These are phyloP conservation scores for Tricholauxania praeusta DNA, from an alignment of 2,888 invertebrate species.

Conservation along the genomic window DNA sequence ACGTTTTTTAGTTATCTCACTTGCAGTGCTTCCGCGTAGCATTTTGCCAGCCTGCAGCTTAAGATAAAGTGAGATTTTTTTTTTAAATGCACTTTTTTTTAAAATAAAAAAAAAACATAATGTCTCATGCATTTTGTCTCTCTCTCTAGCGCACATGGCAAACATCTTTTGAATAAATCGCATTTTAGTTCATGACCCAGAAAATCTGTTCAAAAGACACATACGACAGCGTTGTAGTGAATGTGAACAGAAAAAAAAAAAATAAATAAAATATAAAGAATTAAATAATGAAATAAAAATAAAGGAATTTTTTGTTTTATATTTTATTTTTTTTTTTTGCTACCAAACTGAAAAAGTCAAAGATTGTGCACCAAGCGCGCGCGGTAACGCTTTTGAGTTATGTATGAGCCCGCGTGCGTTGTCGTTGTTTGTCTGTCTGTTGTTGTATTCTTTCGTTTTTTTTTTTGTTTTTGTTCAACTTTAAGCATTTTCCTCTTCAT, in stretches of 20 bases:
- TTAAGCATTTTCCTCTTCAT: no score
- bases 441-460: background rate
- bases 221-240: no score
- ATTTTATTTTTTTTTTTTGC: no score
- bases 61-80: background rate
- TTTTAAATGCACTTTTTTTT: background rate
- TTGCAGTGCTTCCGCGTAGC: background rate
- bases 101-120: no score
- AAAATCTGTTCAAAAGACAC: background rate
- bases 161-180: background rate
- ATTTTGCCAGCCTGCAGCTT: background rate
- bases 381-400: no score
- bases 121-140: no score
- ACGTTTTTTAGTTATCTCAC: slow-evolving; percentile 6
- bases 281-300: background rate
- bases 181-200: slow-evolving; percentile 5
- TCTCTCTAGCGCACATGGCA: background rate
- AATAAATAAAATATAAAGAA: no score
- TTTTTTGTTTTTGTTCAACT: background rate
- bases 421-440: no score
- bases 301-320: background rate
- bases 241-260: no score
- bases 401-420: no score
- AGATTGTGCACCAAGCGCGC: no score
- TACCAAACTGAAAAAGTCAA: no score